Evolutionary conservation across 2,888 invertebrate species (phyloP), one percentile per base, ranked within the genome.

Genomic region (Cremastinae sp.): DNA sequence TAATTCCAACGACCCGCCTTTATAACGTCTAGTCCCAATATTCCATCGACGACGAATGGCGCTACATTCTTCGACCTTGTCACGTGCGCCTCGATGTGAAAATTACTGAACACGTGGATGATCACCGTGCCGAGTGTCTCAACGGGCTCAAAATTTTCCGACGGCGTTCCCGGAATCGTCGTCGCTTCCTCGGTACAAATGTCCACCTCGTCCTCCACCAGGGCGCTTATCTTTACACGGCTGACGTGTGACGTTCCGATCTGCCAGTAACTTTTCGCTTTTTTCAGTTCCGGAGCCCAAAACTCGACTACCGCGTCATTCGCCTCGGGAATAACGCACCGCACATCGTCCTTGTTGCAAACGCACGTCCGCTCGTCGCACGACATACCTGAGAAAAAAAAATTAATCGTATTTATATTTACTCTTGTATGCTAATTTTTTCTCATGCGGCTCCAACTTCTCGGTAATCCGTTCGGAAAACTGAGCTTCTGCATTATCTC

Each of bases 41-140:
- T 71, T 20, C 71, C 71, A 14, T 71, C 75, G 2, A 43, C 55
- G 3, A 62, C 56, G n/a, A 66, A 41, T 2, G 71, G 71, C 9
- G 71, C 75, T 2, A 49, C 49, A 8, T 65, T 39, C 22, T 28
- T 14, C 4, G 71, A 66, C 12, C 62, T 18, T 4, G 71, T 75
- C 10, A 75, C 71, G 66, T 66, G 53, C 4, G 62, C 55, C 8
- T 61, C 41, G 2, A 75, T 55, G 9, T 41, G 14, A 1, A 62
- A 37, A 18, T 12, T 2, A 0, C 51, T 9, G 43, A 41, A 56
- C 2, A 75, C 5, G 9, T 10, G 14, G 8, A 75, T 49, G 0
- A 43, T 2, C 0, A 43, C 7, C 0, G 20, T 61, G 1, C 62
- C 71, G 1, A 71, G 55, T 0, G 56, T 66, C 8, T 56, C 41